Base-by-base conservation (phyloP, 1,140 invertebrate genomes). In the Idris sp. region DNA sequence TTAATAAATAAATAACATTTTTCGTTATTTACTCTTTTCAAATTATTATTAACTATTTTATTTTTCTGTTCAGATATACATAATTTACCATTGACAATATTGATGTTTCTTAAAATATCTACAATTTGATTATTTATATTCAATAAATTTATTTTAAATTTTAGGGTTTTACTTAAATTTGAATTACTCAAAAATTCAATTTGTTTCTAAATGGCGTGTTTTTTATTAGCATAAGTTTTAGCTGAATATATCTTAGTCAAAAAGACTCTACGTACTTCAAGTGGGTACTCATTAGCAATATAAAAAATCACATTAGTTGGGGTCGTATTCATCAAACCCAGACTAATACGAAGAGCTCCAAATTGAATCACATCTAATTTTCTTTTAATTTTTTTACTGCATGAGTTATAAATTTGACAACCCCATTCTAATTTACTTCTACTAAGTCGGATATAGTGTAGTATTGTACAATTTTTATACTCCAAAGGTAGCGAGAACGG, bases 301-400 rank as follows among this genome's bases (percentile, higher is more conserved):
- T 38, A 14, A 9, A 38, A 13, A 9, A 38, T 2, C 2, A 38
- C 15, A 33, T 59, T 69, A n/a, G 35, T 51, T 4, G 54, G 54
- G 10, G 54, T 69, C 4, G 65, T 69, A 9, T 18, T 54, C 26
- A 71, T 61, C n/a, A 59, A 30, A 1, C 67, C 48, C 10, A 71
- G 15, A 4, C 18, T 19, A 9, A 22, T 38, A 38, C 68, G 44
- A 7, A 72, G 15, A 5, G 54, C 64, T 9, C 41, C 35, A 43
- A 31, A 54, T 36, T 62, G 62, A 8, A 74, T 15, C 31, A 9
- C 33, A 16, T 62, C 36, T 18, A 43, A n/a, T 14, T 13, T 10
- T 6, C 7, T 2, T 13, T 25, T 43, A 1, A 6, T 4, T 18
- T 16, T 38, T 1, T 7, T 18, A 8, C 35, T 38, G n/a, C 35